Percentiles rank a stretch among this genome's conserved stretches.
These are phyloP conservation scores for Numenius phaeopus DNA, from an alignment of 2,797 vertebrate genomes.

Conservation along the genomic window DNA sequence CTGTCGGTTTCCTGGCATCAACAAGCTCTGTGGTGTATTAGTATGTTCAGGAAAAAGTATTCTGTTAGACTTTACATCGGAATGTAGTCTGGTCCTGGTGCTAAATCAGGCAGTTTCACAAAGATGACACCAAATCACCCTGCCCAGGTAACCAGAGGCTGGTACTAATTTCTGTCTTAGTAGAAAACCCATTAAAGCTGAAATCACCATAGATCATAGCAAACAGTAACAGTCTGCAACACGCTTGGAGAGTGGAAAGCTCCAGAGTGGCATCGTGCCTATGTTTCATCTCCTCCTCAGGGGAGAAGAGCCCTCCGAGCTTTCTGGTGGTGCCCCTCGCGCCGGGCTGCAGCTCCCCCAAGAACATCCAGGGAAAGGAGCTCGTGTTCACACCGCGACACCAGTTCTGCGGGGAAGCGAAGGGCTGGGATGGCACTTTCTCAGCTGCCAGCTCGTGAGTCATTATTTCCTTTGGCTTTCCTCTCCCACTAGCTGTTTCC, in stretches of 20 bases:
- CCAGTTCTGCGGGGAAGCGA: neutral
- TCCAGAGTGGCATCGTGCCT: neutral
- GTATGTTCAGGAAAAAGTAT: neutral
- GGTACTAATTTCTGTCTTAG: neutral
- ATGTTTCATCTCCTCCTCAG: rapidly evolving
- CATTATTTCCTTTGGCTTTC: constrained; percentile 30
- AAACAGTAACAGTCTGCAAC: rapidly evolving
- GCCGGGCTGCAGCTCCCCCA: neutral
- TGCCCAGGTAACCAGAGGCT: neutral
- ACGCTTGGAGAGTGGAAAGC: rapidly evolving
- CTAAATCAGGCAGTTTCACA: neutral
- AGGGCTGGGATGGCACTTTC: neutral
- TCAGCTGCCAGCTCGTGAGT: constrained; percentile 2
- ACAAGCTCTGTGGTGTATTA: no score
- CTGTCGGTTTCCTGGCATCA: neutral
- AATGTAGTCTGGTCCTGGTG: neutral
- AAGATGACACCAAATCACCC: neutral
- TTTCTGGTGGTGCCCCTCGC: neutral
- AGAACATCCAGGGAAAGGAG: neutral
- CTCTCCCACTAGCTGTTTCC: neutral
- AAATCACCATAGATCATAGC: neutral
- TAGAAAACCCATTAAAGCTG: neutral
- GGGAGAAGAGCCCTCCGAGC: neutral
- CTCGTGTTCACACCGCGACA: rapidly evolving
- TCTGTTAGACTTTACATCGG: neutral